These are phyloP conservation scores for Tortrix viridana DNA, from an alignment of 2,888 invertebrate species.

Conservation along the genomic window DNA sequence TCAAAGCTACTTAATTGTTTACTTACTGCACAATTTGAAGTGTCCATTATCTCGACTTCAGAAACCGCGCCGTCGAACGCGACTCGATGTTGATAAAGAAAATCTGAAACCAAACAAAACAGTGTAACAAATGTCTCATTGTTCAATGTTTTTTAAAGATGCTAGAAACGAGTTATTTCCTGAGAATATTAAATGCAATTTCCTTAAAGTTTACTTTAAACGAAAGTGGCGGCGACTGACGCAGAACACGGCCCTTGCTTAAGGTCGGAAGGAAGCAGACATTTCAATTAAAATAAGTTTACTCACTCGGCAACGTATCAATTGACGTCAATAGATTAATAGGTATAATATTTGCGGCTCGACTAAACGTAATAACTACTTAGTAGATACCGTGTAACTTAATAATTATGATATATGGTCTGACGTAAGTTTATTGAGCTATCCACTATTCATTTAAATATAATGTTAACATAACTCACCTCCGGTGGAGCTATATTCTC, in stretches of 20 bases:
- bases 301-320: constrained; percentile 39
- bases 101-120: constrained; percentile 86
- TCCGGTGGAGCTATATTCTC: constrained; percentile 92
- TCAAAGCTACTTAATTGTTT: constrained; percentile 23
- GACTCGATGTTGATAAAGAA: constrained; percentile 90
- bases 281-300: constrained; percentile 45
- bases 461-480: constrained; percentile 81
- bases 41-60: constrained; percentile 91
- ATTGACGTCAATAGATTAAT: constrained; percentile 43
- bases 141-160: background rate
- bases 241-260: constrained; percentile 50
- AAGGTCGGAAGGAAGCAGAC: constrained; percentile 66
- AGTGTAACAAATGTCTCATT: constrained; percentile 1
- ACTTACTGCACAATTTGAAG: constrained; percentile 91
- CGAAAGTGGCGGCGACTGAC: constrained; percentile 45
- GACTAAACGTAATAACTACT: too few relatives aligned
- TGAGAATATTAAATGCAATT: constrained; percentile 39
- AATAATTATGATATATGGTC: background rate
- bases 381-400: background rate
- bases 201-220: constrained; percentile 49
- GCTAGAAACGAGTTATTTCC: constrained; percentile 16
- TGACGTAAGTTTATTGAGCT: background rate
- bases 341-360: background rate
- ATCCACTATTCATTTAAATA: constrained; percentile 20
- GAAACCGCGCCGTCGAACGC: constrained; percentile 91